Conservation (phyloP, 2,888 invertebrate genomes). For the Perizoma affinitatum region DNA sequence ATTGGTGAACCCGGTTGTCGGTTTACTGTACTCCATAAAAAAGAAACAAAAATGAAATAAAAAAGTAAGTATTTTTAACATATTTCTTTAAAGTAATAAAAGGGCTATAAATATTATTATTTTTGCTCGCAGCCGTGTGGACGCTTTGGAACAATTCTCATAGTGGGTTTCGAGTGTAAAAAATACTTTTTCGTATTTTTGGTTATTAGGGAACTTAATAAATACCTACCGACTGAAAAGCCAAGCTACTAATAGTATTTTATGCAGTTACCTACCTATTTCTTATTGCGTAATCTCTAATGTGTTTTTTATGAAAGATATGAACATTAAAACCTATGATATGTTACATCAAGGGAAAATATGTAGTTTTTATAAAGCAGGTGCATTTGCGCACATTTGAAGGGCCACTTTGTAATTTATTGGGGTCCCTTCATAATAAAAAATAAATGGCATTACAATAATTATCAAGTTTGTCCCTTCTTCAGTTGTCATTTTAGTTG, state of each 20-base stretch:
- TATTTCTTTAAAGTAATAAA: slow-evolving; percentile 58
- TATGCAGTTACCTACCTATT: neutral
- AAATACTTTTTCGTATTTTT: slow-evolving; percentile 1
- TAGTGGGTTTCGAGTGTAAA: slow-evolving; percentile 15
- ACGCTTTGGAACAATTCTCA: slow-evolving; percentile 45
- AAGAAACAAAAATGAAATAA: slow-evolving; percentile 43
- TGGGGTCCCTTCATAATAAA: slow-evolving; percentile 58
- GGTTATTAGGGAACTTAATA: too few relatives aligned
- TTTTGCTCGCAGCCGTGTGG: slow-evolving; percentile 50
- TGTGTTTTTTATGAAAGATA: slow-evolving; percentile 21
- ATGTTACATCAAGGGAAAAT: slow-evolving; percentile 31
- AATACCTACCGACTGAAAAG: neutral
- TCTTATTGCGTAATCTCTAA: slow-evolving; percentile 7
- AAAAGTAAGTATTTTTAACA: slow-evolving; percentile 45
- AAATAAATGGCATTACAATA: slow-evolving; percentile 69
- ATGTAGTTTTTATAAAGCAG: slow-evolving; percentile 65
- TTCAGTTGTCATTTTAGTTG: slow-evolving; percentile 55
- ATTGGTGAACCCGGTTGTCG: slow-evolving; percentile 58
- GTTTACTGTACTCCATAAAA: slow-evolving; percentile 63
- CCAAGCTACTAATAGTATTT: neutral
- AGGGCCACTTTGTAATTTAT: slow-evolving; percentile 59
- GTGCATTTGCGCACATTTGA: slow-evolving; percentile 64
- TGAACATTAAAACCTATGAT: slow-evolving; percentile 31
- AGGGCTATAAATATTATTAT: slow-evolving; percentile 63
- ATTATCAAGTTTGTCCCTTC: slow-evolving; percentile 62